phyloP scores from a whole-genome alignment of 2,797 vertebrate genomes.

The Acipenser transmontanus region DNA sequence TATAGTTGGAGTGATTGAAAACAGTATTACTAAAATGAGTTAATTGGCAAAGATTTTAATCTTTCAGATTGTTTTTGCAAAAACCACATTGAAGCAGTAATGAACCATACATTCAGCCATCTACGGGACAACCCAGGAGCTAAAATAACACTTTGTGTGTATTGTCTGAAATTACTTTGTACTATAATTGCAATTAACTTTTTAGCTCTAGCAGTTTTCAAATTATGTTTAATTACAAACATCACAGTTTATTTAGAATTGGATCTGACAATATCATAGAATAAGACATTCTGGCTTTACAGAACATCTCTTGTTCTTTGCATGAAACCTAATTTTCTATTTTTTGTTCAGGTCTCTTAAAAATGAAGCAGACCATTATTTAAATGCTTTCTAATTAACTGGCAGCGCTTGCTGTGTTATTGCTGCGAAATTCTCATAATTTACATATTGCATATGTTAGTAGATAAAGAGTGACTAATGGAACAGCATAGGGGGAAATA shows the following conservation, averaged over 20 bases:
- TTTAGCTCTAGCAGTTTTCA: neutral
- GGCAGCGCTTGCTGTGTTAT: neutral
- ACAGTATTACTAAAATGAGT: too few relatives aligned
- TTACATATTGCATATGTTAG: constrained; percentile 1
- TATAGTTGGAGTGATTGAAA: too few relatives aligned
- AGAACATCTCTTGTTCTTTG: neutral
- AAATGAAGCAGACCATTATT: constrained; percentile 1
- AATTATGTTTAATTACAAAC: neutral
- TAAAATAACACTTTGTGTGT: neutral
- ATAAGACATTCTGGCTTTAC: neutral
- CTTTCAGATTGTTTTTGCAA: neutral
- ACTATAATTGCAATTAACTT: neutral
- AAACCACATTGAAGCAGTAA: neutral
- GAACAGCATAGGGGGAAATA: neutral
- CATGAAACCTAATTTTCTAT: neutral
- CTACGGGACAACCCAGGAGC: neutral
- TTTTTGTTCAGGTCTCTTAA: neutral
- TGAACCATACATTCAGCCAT: neutral
- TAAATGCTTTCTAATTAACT: constrained; percentile 7
- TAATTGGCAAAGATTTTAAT: too few relatives aligned
- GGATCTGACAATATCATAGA: too few relatives aligned
- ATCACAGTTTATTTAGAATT: constrained; percentile 2
- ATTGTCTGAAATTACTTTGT: neutral
- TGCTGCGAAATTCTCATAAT: neutral
- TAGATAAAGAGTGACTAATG: constrained; percentile 1